Percentiles rank a stretch among this genome's conserved stretches.
phyloP scores from a whole-genome alignment of 2,888 invertebrate genomes.

The Netelia melanura region DNA sequence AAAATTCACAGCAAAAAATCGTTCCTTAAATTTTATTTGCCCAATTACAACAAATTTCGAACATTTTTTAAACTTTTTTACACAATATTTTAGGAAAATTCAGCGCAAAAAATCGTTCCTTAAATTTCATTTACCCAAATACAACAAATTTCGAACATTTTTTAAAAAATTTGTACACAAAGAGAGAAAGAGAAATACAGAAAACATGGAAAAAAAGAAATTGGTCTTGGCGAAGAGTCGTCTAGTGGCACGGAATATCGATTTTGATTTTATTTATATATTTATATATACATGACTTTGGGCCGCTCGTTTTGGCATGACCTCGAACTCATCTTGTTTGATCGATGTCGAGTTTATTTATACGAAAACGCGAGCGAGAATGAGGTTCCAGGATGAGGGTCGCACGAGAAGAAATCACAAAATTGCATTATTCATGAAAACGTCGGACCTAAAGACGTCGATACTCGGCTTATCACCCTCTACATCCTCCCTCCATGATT shows the following conservation, averaged over 20 bases:
- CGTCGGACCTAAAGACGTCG: conserved; percentile 7
- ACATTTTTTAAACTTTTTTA: too few relatives aligned
- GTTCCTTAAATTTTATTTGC: too few relatives aligned
- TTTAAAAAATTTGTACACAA: too few relatives aligned
- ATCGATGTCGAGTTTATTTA: conserved; percentile 64
- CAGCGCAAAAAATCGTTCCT: too few relatives aligned
- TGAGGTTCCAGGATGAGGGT: conserved; percentile 29
- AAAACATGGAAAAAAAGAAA: not conserved
- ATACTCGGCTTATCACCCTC: conserved; percentile 23
- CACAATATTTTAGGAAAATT: too few relatives aligned
- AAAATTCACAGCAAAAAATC: too few relatives aligned
- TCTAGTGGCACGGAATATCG: conserved; percentile 46
- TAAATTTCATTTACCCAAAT: too few relatives aligned
- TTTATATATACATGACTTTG: conserved; percentile 3
- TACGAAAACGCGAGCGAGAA: conserved; percentile 27
- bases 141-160: too few relatives aligned
- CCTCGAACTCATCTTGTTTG: conserved; percentile 63
- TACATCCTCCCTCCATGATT: not conserved
- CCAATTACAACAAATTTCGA: too few relatives aligned
- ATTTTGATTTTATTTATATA: conserved; percentile 28
- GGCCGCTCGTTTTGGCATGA: conserved; percentile 38
- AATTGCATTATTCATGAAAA: conserved; percentile 53
- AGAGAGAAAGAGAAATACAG: not conserved
- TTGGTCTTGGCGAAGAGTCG: conserved; percentile 8
- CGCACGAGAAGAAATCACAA: conserved; percentile 31